Conservation (phyloP, 2,888 invertebrate species). For the Cremastinae sp. region DNA sequence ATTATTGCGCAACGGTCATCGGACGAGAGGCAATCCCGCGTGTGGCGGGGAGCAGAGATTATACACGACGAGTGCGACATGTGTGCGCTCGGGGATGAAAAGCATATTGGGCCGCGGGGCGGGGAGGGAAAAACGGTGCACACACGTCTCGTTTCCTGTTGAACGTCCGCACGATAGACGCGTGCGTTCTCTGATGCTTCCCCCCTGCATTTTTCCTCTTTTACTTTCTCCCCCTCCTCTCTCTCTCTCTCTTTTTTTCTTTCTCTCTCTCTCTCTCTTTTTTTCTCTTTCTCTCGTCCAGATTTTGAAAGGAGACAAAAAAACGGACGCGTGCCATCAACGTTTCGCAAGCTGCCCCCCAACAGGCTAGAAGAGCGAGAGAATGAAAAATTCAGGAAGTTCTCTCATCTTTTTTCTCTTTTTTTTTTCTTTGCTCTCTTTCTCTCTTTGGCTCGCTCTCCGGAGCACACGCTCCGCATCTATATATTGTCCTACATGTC, state of each 20-base stretch:
- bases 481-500: background rate
- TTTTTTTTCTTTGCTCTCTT: too few species aligned
- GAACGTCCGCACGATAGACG: constrained; percentile 46
- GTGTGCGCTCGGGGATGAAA: constrained; percentile 60
- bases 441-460: too few species aligned
- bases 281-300: constrained; percentile 51
- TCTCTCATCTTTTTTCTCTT: constrained; percentile 33
- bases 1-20: too few species aligned
- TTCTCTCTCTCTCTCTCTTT: constrained; percentile 52
- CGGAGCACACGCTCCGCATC: too few species aligned
- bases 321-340: constrained; percentile 74
- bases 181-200: too few species aligned
- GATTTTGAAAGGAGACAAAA: constrained; percentile 63
- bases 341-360: constrained; percentile 68
- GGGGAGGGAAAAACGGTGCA: constrained; percentile 45
- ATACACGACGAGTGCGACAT: constrained; percentile 51
- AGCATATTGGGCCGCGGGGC: too few species aligned
- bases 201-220: constrained; percentile 54
- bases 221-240: constrained; percentile 20
- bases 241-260: constrained; percentile 39
- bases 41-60: constrained; percentile 36
- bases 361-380: constrained; percentile 27
- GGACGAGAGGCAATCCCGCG: too few species aligned
- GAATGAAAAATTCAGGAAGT: constrained; percentile 14
- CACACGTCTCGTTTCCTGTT: constrained; percentile 51